Evolutionary conservation across 2,797 vertebrate genomes (phyloP).

Genomic region (Sebastes wilsoni): DNA sequence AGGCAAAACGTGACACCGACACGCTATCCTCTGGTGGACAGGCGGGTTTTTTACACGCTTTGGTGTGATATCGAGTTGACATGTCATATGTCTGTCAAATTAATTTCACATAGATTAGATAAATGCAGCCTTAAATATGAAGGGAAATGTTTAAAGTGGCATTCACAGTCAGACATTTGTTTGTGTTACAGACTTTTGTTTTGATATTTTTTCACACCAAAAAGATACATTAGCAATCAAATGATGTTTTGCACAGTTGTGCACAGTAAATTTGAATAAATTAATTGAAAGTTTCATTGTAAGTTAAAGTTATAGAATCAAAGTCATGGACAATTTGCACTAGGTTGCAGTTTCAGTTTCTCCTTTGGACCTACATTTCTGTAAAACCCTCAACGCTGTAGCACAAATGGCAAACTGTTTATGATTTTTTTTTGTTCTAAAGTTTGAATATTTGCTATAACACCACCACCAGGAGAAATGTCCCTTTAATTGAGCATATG

Average conservation of each 20-base stretch:
- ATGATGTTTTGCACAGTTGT: neutral
- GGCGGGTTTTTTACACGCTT: no score
- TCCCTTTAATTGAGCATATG: neutral
- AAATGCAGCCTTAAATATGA: neutral
- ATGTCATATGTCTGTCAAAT: no score
- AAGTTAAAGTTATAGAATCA: neutral
- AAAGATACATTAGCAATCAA: neutral
- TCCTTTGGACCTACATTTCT: neutral
- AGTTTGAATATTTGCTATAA: neutral
- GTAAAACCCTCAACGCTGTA: neutral
- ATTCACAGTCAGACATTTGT: neutral
- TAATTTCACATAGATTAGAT: neutral
- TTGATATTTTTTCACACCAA: neutral
- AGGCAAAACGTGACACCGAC: no score
- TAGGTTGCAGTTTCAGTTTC: neutral
- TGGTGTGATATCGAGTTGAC: fast-evolving
- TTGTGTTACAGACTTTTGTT: neutral
- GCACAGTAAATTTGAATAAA: neutral
- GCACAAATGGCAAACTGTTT: neutral
- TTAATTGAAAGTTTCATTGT: neutral
- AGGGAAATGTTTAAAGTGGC: neutral
- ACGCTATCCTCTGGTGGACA: no score
- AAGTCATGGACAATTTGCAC: neutral
- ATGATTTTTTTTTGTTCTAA: neutral
- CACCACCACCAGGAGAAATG: neutral